Evolutionary conservation across 2,113 vertebrate genomes (phyloP).

Genomic region (Mesembrinibis cayennensis): DNA sequence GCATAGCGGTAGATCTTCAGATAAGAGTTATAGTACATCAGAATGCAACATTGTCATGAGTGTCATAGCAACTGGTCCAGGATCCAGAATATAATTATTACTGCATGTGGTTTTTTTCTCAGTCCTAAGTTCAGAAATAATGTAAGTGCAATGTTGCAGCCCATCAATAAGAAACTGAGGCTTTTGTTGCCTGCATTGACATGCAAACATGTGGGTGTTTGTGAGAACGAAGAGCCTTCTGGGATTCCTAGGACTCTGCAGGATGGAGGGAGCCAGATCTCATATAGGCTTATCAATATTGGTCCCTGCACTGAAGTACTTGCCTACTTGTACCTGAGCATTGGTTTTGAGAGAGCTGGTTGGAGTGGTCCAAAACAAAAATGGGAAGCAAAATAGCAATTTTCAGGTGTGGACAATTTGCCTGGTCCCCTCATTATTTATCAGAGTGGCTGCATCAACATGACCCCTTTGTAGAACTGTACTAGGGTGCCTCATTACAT

Average conservation of each 20-base stretch:
- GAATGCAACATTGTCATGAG: not conserved
- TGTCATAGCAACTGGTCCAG: not conserved
- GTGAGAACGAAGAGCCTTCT: not conserved
- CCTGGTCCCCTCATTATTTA: not conserved
- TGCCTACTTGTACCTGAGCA: not conserved
- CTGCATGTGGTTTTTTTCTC: not conserved
- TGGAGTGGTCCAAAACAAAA: not conserved
- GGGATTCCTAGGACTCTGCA: not conserved
- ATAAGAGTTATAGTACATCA: not conserved
- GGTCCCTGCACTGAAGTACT: not conserved
- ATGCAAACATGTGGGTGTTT: not conserved
- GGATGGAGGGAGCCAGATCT: not conserved
- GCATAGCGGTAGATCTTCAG: not conserved
- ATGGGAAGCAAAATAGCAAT: rapidly evolving
- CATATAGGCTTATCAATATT: rapidly evolving
- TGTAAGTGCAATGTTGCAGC: not conserved
- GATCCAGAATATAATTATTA: not conserved
- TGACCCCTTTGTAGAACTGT: not conserved
- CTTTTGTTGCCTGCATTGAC: not conserved
- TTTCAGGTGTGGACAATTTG: not conserved
- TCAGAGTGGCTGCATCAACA: not conserved
- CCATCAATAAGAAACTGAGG: not conserved
- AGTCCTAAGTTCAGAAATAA: not conserved
- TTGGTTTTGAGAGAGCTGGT: not conserved
- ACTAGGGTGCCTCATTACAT: not conserved